Conservation (phyloP, 2,113 vertebrate species). For the Raja brachyura region DNA sequence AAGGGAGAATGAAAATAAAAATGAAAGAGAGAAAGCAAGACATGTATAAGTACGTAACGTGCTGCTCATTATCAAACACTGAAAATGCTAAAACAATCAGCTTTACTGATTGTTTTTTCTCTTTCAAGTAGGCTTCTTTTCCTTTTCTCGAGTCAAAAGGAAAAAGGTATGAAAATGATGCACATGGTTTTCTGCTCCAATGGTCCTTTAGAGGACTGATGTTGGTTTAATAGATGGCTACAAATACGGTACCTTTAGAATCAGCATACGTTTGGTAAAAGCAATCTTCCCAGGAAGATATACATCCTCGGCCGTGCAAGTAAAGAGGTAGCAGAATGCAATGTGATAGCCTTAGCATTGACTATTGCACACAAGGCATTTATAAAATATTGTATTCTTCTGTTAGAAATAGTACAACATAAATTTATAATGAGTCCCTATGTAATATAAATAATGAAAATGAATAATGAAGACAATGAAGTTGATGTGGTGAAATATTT, state of each 20-base stretch:
- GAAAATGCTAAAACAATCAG: background rate
- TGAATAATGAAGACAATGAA: constrained; percentile 3
- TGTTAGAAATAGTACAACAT: background rate
- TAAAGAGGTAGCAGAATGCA: background rate
- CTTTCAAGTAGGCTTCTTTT: background rate
- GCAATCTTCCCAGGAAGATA: background rate
- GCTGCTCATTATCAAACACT: background rate
- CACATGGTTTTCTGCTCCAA: background rate
- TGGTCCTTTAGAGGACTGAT: background rate
- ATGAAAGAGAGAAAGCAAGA: background rate
- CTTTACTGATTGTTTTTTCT: background rate
- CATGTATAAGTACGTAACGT: too few relatives aligned
- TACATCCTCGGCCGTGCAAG: background rate
- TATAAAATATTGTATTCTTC: background rate
- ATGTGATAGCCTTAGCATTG: background rate
- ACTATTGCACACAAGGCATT: background rate
- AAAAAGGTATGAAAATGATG: background rate
- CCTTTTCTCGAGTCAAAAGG: background rate
- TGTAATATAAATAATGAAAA: background rate
- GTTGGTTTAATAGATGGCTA: background rate
- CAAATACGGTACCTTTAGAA: background rate
- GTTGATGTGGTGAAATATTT: background rate
- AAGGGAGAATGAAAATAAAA: background rate
- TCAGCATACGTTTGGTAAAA: background rate
- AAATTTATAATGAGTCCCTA: background rate